A percentile compares a stretch with the other conserved stretches of the same genome.
Evolutionary conservation across 1,140 invertebrate genomes (phyloP).

Genomic region (Drosophila sulfurigaster): DNA sequence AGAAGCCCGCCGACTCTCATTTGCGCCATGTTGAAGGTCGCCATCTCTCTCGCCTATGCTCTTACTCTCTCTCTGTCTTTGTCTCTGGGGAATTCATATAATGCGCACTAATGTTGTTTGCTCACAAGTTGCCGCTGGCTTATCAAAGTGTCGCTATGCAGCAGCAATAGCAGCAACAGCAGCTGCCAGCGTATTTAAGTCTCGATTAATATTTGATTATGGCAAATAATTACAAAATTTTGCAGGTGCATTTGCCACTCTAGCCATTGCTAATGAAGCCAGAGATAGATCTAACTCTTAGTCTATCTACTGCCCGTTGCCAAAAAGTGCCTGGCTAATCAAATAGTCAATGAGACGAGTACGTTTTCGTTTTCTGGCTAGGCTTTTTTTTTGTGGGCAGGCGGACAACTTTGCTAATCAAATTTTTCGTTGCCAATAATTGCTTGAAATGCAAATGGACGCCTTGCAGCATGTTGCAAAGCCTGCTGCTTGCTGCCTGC

Average conservation of each 20-base stretch:
- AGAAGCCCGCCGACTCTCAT: constrained; percentile 50
- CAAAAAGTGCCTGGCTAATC: constrained; percentile 45
- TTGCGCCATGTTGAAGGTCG: constrained; percentile 62
- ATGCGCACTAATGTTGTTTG: constrained; percentile 83
- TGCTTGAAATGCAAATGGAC: constrained; percentile 81
- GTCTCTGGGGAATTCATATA: constrained; percentile 59
- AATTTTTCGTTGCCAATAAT: constrained; percentile 77
- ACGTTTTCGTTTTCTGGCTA: constrained; percentile 36
- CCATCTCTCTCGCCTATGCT: neutral
- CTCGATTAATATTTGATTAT: constrained; percentile 77
- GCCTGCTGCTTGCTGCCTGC: constrained; percentile 12
- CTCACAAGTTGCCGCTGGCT: constrained; percentile 37
- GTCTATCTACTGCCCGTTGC: neutral
- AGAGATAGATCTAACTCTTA: neutral
- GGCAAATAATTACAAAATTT: constrained; percentile 72
- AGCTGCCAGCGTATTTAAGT: constrained; percentile 26
- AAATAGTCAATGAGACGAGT: constrained; percentile 67
- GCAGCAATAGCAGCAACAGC: neutral
- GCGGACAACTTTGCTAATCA: constrained; percentile 66
- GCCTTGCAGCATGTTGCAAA: constrained; percentile 45
- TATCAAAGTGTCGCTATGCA: constrained; percentile 60
- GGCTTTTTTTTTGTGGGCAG: constrained; percentile 14
- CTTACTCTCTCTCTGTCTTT: neutral
- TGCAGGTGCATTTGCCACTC: constrained; percentile 44
- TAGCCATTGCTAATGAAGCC: constrained; percentile 46